Evolutionary conservation across 2,888 invertebrate species (phyloP).

Genomic region (Lasioglossum vierecki): DNA sequence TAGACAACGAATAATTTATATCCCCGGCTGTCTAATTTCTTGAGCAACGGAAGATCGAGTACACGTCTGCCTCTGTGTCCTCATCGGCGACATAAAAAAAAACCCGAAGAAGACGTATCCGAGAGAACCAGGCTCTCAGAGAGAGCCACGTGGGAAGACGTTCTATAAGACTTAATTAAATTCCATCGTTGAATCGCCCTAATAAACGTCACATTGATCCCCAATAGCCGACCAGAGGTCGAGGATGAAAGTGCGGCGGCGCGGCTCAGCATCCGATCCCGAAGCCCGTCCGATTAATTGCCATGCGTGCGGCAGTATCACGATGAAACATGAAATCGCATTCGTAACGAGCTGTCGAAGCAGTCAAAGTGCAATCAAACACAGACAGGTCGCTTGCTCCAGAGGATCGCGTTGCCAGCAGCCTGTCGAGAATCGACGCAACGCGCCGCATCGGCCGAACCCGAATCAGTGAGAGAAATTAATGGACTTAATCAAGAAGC

Average conservation of each 20-base stretch:
- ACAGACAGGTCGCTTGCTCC: background rate
- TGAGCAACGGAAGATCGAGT: background rate
- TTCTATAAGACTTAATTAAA: slow-evolving; percentile 25
- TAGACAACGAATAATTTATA: background rate
- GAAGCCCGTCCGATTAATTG: slow-evolving; percentile 15
- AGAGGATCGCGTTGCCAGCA: background rate
- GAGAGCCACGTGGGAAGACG: background rate
- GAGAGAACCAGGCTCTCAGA: too few species aligned
- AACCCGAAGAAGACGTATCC: background rate
- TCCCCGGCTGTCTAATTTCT: background rate
- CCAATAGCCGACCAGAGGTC: slow-evolving; percentile 16
- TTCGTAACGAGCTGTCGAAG: slow-evolving; percentile 19
- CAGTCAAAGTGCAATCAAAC: slow-evolving; percentile 32
- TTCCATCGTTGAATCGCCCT: slow-evolving; percentile 27
- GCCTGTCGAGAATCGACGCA: background rate
- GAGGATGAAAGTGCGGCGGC: slow-evolving; percentile 18
- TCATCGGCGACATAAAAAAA: background rate
- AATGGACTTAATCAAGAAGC: background rate
- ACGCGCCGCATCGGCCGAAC: background rate
- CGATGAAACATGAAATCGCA: slow-evolving; percentile 43
- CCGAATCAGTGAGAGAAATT: background rate
- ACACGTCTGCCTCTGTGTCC: background rate
- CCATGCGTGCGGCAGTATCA: background rate
- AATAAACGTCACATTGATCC: slow-evolving; percentile 28
- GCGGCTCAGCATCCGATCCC: background rate